A percentile compares a stretch with the other conserved stretches of the same genome.
Conservation (phyloP, 2,888 invertebrate genomes). For the Lacanobia wlatinum region DNA sequence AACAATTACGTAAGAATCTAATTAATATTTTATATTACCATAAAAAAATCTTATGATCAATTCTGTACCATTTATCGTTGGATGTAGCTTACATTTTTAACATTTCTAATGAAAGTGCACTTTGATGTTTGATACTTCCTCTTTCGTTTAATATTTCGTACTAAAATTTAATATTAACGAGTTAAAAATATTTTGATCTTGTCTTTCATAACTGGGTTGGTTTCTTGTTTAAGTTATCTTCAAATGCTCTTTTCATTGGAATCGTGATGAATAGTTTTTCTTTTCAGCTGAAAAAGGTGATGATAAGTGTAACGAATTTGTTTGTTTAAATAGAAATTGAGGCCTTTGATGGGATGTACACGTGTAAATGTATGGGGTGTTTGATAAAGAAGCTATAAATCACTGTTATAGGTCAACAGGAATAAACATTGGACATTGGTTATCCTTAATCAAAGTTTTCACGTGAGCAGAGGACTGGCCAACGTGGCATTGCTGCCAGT, state of each 20-base stretch:
- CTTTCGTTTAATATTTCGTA: conserved; percentile 38
- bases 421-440: neutral
- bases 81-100: conserved; percentile 13
- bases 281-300: conserved; percentile 32
- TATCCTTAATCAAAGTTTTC: neutral
- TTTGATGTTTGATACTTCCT: conserved; percentile 52
- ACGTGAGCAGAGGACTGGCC: too few species aligned
- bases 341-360: conserved; percentile 23
- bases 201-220: conserved; percentile 16
- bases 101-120: conserved; percentile 27
- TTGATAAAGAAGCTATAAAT: neutral
- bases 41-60: conserved; percentile 33
- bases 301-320: conserved; percentile 7
- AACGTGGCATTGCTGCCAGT: neutral
- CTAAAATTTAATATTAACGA: conserved; percentile 29
- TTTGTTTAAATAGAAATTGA: conserved; percentile 10
- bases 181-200: conserved; percentile 51
- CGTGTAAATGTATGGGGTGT: neutral
- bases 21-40: conserved; percentile 42
- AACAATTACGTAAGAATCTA: conserved; percentile 39
- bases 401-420: neutral
- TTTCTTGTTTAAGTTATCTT: conserved; percentile 20
- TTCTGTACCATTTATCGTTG: conserved; percentile 23
- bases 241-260: neutral
- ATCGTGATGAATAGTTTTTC: neutral